Base-by-base conservation (phyloP, 2,888 invertebrate species). In the Nesidiocoris tenuis region DNA sequence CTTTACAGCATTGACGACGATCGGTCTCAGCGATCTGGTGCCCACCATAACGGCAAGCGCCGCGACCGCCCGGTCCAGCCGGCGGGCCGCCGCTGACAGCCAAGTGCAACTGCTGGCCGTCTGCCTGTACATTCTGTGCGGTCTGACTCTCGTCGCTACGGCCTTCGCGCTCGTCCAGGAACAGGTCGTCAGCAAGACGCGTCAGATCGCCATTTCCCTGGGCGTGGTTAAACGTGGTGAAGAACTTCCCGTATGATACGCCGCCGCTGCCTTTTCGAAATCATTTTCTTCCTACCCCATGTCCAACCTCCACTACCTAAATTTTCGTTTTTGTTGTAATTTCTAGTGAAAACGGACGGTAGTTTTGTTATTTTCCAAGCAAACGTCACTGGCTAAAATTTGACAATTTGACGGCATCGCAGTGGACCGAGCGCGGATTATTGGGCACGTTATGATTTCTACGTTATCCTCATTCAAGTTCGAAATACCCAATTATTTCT, bases 81-180 rank as follows among this genome's bases (percentile, higher is more conserved):
- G 19, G 7, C 3, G 59, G 16, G 19, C 17, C 3, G 9, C 64
- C 5, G 22, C n/a, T 7, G 64, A 64, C 22, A n/a, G 18, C n/a
- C 90, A 90, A 81, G 84, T 91, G 67, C 92, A 92, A 82, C 86
- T 93, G 82, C 88, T 92, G 77, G 91, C 91, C 64, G 92, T 92
- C 82, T 92, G 92, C 84, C 87, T 90, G 12, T 94, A 93, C 83
- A 85, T 94, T 79, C 87, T 93, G 78, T 86, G 93, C 77, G 94
- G 94, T 24, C 86, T 94, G 16, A 90, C 93, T 77, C 85, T 93
- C 76, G 90, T 94, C 81, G 93, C 93, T 9, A 93, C 92, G 91
- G 91, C 92, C 74, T 93, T 94, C 82, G 92, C 91, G 83, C 86
- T 94, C 77, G 87, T 93, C 76, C 93, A 94, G 82, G 93, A 93